Conservation (phyloP, 2,888 invertebrate genomes). For the Phymatocera aterrima region DNA sequence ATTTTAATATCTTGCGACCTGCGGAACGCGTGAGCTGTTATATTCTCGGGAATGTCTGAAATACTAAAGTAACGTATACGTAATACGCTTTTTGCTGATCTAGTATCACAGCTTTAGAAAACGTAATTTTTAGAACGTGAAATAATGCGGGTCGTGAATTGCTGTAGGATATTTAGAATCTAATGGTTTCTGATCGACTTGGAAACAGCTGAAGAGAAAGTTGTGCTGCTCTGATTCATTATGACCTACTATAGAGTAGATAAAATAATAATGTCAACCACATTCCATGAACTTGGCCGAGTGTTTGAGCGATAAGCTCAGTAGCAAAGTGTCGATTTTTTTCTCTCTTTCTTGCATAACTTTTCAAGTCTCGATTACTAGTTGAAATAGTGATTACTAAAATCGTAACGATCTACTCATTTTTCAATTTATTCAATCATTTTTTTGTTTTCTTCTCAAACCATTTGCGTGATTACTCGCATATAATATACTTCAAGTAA, state of each 20-base stretch:
- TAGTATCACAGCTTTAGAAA: not conserved
- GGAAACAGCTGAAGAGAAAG: constrained; percentile 11
- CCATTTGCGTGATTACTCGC: no score
- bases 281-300: constrained; percentile 33
- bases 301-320: not conserved
- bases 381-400: no score
- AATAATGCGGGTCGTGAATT: not conserved
- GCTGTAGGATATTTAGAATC: not conserved
- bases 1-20: not conserved
- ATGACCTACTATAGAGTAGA: not conserved
- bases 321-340: not conserved
- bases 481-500: no score
- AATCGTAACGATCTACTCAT: no score
- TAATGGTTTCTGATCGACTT: not conserved
- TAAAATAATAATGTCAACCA: constrained; percentile 17
- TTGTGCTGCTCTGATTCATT: not conserved
- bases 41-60: not conserved
- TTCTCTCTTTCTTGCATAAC: no score
- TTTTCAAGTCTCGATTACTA: no score
- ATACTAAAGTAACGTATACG: not conserved
- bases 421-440: no score
- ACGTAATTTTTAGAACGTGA: not conserved
- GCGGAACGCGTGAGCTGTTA: not conserved
- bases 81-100: not conserved
- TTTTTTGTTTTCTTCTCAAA: no score